Evolutionary conservation across 2,113 vertebrate genomes (phyloP), one percentile per base, ranked within the genome.

Genomic region (Micronycteris hirsuta): DNA sequence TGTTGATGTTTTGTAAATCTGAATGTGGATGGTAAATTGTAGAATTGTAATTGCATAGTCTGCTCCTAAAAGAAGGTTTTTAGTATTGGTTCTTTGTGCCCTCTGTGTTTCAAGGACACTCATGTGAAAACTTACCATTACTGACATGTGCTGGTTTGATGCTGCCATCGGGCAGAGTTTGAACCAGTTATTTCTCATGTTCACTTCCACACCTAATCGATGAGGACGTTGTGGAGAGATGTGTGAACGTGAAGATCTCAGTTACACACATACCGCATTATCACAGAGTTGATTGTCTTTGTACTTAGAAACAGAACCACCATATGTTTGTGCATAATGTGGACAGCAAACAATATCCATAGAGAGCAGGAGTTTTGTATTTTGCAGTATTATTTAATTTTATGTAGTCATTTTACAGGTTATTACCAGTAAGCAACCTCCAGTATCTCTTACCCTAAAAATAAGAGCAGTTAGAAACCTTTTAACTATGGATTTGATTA

Each of bases 61-160:
- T 71, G 12, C 6, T 86, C 45, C 26, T 73, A 38, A 88, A 76
- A 49, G 58, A 10, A 76, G 26, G 71, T 31, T 90, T 90, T 78
- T 15, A 74, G 19, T 77, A 38, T 5, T 24, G 31, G 4, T 11
- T 13, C 56, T 49, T 93, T 73, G 26, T 52, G 11, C 33, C 38
- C 11, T 81, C 20, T 38, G 68, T 84, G 45, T 89, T 82, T 92
- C 70, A 84, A 90, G 45, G 38, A 86, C 15, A 93, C 56, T 49
- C 19, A 19, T 47, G 7, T 84, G 65, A 82, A 94, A 77, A 94
- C 81, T 96, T 91, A 97, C 87, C 94, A 76, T 78, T 10, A 26
- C 12, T 73, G 52, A 22, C 52, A 58, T 47, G 45, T 0, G 1
- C 4, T 88, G 91, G n/a, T 45, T 87, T 94, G 65, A 92, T 24